These are phyloP conservation scores for Bombus soroeensis DNA, from an alignment of 1,140 invertebrate genomes.

Conservation along the genomic window DNA sequence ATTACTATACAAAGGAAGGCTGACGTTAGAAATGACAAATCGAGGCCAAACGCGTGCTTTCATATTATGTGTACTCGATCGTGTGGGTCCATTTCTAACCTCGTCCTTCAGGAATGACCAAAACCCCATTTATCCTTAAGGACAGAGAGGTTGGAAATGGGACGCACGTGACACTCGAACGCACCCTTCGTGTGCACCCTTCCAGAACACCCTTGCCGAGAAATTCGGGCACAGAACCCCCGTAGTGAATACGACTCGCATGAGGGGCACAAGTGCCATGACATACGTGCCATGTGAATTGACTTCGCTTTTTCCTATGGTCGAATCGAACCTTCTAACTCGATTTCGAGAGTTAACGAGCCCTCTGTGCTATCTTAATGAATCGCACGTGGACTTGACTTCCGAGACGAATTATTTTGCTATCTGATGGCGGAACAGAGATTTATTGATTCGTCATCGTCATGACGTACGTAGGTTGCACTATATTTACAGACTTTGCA, in stretches of 20 bases:
- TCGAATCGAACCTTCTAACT: conserved; percentile 21
- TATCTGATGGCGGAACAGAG: too few relatives aligned
- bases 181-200: not conserved
- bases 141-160: conserved; percentile 29
- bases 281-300: conserved; percentile 32
- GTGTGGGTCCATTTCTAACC: not conserved
- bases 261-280: conserved; percentile 21
- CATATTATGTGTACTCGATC: not conserved
- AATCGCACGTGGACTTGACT: not conserved
- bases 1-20: not conserved
- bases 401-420: not conserved
- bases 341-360: conserved; percentile 39
- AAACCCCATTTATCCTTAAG: conserved; percentile 1
- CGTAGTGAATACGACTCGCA: not conserved
- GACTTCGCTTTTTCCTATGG: conserved; percentile 7
- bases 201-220: not conserved
- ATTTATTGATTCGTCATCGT: not conserved
- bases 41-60: not conserved
- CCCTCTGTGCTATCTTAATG: conserved; percentile 35
- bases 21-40: conserved; percentile 4
- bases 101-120: conserved; percentile 9
- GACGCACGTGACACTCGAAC: conserved; percentile 29
- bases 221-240: conserved; percentile 29
- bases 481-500: too few relatives aligned
- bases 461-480: not conserved